These are phyloP conservation scores for Drosophila triauraria DNA, from an alignment of 1,140 invertebrate genomes.

Conservation along the genomic window DNA sequence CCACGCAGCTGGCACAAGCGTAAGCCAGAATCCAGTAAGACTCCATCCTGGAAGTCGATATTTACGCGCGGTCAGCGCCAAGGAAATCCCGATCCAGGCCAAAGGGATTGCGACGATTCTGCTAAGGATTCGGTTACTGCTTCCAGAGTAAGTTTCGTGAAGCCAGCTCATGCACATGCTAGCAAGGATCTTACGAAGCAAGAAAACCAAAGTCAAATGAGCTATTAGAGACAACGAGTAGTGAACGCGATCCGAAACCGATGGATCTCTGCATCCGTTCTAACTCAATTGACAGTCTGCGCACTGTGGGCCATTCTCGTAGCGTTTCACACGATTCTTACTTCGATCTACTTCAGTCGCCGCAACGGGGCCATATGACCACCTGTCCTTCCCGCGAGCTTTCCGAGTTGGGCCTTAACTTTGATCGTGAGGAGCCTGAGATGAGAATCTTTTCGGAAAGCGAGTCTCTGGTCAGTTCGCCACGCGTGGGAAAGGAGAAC, in stretches of 20 bases:
- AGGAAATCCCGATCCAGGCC: constrained; percentile 58
- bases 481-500: constrained; percentile 86
- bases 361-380: constrained; percentile 83
- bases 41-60: constrained; percentile 84
- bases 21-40: constrained; percentile 71
- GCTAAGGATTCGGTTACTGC: constrained; percentile 44
- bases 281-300: constrained; percentile 82
- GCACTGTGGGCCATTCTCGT: constrained; percentile 85
- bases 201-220: constrained; percentile 83
- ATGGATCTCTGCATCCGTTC: constrained; percentile 83
- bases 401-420: constrained; percentile 92
- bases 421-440: constrained; percentile 93
- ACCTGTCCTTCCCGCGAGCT: constrained; percentile 88
- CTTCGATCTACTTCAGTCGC: constrained; percentile 90
- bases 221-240: constrained; percentile 71
- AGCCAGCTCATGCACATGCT: constrained; percentile 60
- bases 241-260: constrained; percentile 71
- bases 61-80: constrained; percentile 79
- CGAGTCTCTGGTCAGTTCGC: constrained; percentile 88
- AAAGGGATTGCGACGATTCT: constrained; percentile 44
- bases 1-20: constrained; percentile 87
- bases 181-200: constrained; percentile 73
- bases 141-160: constrained; percentile 74
- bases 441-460: constrained; percentile 94
- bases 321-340: constrained; percentile 97